Evolutionary conservation across 2,113 vertebrate species (phyloP), one percentile per base, ranked within the genome.

Genomic region (Gobio gobio): DNA sequence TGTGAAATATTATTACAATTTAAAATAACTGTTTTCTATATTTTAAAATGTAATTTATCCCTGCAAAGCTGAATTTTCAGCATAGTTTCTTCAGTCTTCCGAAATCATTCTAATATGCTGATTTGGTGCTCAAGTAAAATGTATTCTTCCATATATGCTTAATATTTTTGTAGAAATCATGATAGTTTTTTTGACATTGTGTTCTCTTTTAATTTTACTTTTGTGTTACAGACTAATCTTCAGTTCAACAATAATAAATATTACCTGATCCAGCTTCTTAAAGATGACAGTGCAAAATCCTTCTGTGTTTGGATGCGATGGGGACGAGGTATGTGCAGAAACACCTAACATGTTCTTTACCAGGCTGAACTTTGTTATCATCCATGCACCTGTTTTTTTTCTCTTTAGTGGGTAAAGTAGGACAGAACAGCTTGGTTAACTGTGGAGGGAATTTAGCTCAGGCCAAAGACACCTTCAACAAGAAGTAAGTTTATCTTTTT

Each of bases 211-310:
- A 40, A 40, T 3, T 88, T 26, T 1, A 5, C 86, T 82, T 59
- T 68, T 76, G 16, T 36, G 61, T 84, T 83, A 3, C 89, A 98
- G 97, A 97, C 97, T 43, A 97, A 97, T 82, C 92, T 98, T 59
- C 96, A 97, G 87, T 96, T 95, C 86, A 98, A 98, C 93, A 97
- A 97, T 93, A 98, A 98, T 89, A 98, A 98, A 84, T 98, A 94
- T 82, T 98, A 97, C 92, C 91, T 97, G 89, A 96, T 98, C 86
- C 97, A 98, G 91, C 93, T 98, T 43, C 89, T 98, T 86, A 90
- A 96, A 77, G 97, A 98, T 2, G 96, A 97, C 87, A 72, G 10
- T 72, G 86, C 90, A 18, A 94, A 90, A 68, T 86, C 80, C 56
- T 98, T 95, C 94, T 97, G 94, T 6, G 95, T 98, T 87, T 98